Percentiles rank a stretch among this genome's conserved stretches.
Conservation (phyloP, 2,113 vertebrate species). For the Empidonax alnorum region DNA sequence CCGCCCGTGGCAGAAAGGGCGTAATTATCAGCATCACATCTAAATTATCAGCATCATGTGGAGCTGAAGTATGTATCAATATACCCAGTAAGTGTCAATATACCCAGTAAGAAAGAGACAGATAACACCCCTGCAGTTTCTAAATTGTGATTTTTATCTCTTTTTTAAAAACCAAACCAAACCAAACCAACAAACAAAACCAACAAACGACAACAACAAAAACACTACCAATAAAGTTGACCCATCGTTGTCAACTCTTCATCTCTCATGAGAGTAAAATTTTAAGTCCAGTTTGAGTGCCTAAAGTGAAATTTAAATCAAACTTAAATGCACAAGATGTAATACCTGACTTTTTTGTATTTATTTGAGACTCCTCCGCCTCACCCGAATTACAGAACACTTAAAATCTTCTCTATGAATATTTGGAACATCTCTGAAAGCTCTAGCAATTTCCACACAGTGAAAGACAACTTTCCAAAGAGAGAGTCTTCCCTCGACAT, state of each 20-base stretch:
- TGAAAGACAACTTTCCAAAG: not conserved
- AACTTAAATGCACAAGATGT: not conserved
- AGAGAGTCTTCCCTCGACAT: fast-evolving
- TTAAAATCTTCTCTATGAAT: not conserved
- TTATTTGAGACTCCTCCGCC: not conserved
- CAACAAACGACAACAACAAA: not conserved
- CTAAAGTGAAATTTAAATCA: not conserved
- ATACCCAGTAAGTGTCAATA: not conserved
- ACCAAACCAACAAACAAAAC: not conserved
- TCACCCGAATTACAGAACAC: not conserved
- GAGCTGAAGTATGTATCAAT: not conserved
- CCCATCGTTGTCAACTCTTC: too few species aligned
- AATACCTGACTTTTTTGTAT: not conserved
- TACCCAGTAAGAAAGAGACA: fast-evolving
- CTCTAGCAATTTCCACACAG: not conserved
- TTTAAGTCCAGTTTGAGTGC: not conserved
- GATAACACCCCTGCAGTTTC: not conserved
- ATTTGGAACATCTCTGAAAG: not conserved
- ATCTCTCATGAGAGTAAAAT: not conserved
- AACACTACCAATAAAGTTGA: not conserved
- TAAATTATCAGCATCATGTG: not conserved
- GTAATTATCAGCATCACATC: not conserved
- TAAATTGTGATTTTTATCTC: not conserved
- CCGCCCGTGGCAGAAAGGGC: not conserved
- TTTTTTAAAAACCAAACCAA: not conserved